A percentile compares a stretch with the other conserved stretches of the same genome.
Evolutionary conservation across 2,888 invertebrate genomes (phyloP).

Genomic region (Bursaphelenchus okinawaensis): DNA sequence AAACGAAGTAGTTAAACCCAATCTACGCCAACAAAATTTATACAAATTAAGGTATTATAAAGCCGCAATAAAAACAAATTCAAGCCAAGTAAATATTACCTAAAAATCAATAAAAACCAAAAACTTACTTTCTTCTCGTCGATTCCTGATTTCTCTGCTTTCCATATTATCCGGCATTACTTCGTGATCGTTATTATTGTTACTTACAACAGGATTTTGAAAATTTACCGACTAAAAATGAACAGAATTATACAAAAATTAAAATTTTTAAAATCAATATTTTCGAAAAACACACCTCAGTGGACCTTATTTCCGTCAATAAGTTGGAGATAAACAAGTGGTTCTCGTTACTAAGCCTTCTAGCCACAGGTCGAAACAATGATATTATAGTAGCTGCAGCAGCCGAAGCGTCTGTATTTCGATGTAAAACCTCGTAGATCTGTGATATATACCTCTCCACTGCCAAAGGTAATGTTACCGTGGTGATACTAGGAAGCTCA

Average conservation of each 20-base stretch:
- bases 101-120: too few relatives aligned
- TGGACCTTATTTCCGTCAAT: constrained; percentile 1
- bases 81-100: too few relatives aligned
- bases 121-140: too few relatives aligned
- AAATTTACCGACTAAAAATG: neutral
- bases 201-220: neutral
- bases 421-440: constrained; percentile 12
- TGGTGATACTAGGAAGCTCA: neutral
- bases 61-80: too few relatives aligned
- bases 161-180: too few relatives aligned
- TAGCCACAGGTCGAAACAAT: constrained; percentile 6
- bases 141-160: too few relatives aligned
- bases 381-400: constrained; percentile 20
- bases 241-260: too few relatives aligned
- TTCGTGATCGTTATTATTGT: too few relatives aligned
- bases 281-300: neutral
- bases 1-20: too few relatives aligned
- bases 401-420: constrained; percentile 15
- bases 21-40: too few relatives aligned
- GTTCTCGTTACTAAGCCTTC: constrained; percentile 10
- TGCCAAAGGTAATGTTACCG: constrained; percentile 13
- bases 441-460: constrained; percentile 8
- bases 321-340: constrained; percentile 3
- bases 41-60: too few relatives aligned
- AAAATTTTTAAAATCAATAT: too few relatives aligned